Conservation (phyloP, 2,797 vertebrate species). For the Sebastes hubbsi region DNA sequence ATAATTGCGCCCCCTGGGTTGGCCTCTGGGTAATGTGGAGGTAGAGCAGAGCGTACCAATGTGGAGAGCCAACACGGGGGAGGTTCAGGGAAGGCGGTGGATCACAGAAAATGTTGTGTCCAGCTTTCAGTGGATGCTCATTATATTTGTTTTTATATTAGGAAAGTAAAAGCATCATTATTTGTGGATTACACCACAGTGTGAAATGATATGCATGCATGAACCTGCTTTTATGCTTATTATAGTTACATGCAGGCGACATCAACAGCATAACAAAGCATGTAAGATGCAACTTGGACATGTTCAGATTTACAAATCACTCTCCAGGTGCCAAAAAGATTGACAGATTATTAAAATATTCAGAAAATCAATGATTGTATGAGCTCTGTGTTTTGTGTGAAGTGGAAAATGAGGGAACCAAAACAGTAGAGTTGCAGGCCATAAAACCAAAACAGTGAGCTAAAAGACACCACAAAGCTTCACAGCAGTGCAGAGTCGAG, state of each 20-base stretch:
- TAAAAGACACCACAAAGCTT: too few relatives aligned
- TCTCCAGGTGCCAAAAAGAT: not conserved
- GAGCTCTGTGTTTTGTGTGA: not conserved
- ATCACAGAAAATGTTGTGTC: slow-evolving; percentile 22
- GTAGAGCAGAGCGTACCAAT: slow-evolving; percentile 61
- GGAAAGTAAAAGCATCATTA: not conserved
- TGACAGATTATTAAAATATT: not conserved
- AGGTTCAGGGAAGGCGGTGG: not conserved
- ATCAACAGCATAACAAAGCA: not conserved
- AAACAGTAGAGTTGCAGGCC: too few relatives aligned
- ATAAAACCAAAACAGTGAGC: too few relatives aligned
- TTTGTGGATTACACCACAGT: not conserved
- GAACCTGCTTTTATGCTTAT: not conserved
- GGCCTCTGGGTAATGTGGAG: slow-evolving; percentile 65
- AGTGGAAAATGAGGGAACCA: not conserved
- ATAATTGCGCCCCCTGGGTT: slow-evolving; percentile 81
- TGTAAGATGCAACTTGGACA: not conserved
- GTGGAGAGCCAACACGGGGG: slow-evolving; percentile 10
- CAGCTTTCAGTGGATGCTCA: slow-evolving; percentile 23
- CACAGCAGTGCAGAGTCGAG: too few relatives aligned
- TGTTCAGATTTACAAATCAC: not conserved
- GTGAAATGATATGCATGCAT: not conserved
- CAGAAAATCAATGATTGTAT: not conserved
- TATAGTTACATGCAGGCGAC: not conserved
- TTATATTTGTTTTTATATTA: slow-evolving; percentile 18